Base-by-base conservation (phyloP, 2,888 invertebrate species). In the Aspidiotus destructor region DNA sequence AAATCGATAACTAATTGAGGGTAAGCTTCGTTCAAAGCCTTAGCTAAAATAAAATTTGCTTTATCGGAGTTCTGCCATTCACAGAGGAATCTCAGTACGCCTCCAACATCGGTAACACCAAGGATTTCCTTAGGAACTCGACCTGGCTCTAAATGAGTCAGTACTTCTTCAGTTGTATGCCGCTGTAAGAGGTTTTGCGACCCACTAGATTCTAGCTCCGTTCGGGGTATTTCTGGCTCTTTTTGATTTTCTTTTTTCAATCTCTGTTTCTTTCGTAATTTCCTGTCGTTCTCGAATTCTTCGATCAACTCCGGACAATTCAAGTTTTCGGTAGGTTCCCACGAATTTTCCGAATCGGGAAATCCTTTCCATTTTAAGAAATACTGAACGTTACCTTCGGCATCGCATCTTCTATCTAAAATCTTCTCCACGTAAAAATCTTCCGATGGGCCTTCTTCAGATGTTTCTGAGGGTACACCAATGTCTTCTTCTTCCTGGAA, bases 301-400 rank as follows among this genome's bases (percentile, higher is more conserved):
- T 86, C 83, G 72, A 92, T 91, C 60, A 92, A 80, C 74, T 89
- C 90, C 0, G 92, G 92, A 76, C 93, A 94, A 75, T 93, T 92
- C 1, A 94, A 80, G 75, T 92, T 92, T 74, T 90, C 91, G 73
- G 89, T 89, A 0, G 95, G 95, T 75, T 95, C 95, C 95, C 95
- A 95, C 9, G 95, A 94, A 75, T 95, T 95, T 74, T 95, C 94
- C 62, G 87, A 88, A 75, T 74, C 74, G 60, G 28, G 54, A 68
- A 57, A 71, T 54, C 70, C 70, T 41, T 62, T 60, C 70, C 70
- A 70, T 58, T 67, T 69, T 3, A 70, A 13, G 9, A 57, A 62
- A 62, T 70, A 70, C 16, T 52, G 13, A 8, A 69, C 41, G 7
- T n/a, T 62, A 1, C 70, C 70, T 10, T 70, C 48, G 7, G 8